Conservation (phyloP, 2,888 invertebrate genomes). For the Rhogogaster chlorosoma region DNA sequence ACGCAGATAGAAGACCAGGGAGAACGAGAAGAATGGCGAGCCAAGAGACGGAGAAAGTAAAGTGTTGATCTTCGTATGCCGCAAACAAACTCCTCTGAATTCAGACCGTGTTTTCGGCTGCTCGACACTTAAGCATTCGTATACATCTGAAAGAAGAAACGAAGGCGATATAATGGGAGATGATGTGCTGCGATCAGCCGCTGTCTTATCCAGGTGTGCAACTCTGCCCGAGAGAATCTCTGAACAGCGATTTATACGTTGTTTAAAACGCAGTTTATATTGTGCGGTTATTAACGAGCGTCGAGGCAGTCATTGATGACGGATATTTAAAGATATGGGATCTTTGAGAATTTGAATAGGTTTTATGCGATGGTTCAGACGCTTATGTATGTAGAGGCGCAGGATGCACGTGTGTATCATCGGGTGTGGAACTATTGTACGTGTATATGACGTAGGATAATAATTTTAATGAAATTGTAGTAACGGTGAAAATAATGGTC, state of each 20-base stretch:
- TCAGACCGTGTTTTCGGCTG: conserved; percentile 52
- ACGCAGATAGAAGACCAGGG: background rate
- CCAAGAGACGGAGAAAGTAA: background rate
- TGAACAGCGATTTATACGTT: background rate
- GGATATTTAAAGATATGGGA: background rate
- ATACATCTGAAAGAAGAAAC: conserved; percentile 57
- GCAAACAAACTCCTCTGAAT: conserved; percentile 56
- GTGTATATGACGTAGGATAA: conserved; percentile 54
- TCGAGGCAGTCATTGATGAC: background rate
- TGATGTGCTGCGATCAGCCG: conserved; percentile 63
- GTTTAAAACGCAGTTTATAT: conserved; percentile 3
- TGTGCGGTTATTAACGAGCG: background rate
- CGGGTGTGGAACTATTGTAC: background rate
- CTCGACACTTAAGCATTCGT: background rate
- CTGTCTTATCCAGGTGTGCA: conserved; percentile 19
- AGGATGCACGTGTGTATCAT: background rate
- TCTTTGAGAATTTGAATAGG: background rate
- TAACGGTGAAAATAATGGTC: conserved; percentile 75
- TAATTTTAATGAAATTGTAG: conserved; percentile 72
- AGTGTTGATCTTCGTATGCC: conserved; percentile 10
- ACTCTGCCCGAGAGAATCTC: background rate
- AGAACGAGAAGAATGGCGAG: background rate
- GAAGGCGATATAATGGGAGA: conserved; percentile 65
- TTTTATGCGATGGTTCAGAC: background rate
- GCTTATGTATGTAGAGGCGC: background rate